Evolutionary conservation across 1,140 invertebrate species (phyloP).

Genomic region (Caerostris extrusa): DNA sequence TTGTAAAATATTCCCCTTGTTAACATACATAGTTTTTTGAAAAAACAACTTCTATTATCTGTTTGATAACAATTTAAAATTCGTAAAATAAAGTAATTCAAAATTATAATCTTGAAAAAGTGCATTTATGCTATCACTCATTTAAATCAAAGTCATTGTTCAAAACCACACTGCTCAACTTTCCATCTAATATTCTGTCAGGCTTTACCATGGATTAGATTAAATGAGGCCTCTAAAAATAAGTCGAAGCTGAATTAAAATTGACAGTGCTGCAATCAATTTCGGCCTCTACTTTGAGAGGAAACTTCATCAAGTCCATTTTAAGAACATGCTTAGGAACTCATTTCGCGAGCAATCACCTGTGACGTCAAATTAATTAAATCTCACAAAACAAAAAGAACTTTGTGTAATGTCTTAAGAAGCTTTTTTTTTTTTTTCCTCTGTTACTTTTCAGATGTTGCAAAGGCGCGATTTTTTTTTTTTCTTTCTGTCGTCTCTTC

Average conservation of each 20-base stretch:
- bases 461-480: background rate
- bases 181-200: no score
- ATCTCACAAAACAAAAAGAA: background rate
- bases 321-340: background rate
- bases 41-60: no score
- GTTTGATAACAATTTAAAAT: no score
- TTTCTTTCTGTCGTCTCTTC: background rate
- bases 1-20: no score
- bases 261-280: background rate
- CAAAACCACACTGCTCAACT: no score
- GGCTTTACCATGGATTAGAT: no score
- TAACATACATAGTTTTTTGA: no score
- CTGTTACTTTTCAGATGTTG: background rate
- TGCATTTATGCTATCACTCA: no score
- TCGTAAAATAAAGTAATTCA: no score
- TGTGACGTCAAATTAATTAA: conserved; percentile 55
- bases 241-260: background rate
- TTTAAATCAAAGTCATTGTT: no score
- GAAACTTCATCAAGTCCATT: background rate
- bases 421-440: background rate
- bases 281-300: background rate
- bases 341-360: conserved; percentile 18
- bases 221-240: no score
- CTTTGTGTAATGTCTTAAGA: background rate
- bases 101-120: no score